Base-by-base conservation (phyloP, 53 echinoderm and acorn worm genomes). In the Mesocentrotus franciscanus region DNA sequence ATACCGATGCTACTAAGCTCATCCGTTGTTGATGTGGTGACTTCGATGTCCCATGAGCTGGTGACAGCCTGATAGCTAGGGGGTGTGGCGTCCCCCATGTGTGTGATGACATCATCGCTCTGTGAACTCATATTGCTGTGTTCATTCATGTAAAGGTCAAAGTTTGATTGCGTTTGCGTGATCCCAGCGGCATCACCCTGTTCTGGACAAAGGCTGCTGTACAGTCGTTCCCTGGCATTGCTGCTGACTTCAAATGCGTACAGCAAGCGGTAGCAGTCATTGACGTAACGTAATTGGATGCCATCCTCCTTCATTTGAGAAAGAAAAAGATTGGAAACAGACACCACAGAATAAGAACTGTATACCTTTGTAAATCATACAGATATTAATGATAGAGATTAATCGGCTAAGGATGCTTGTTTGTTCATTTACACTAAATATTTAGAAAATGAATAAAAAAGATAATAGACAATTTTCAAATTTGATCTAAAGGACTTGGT, bases 211-310 rank as follows among this genome's bases (percentile, higher is more conserved):
- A 94, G 87, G 32, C 95, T 94, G 95, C 95, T 64, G 95, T 94
- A 94, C 9, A 94, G 95, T 11, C 71, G 85, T 66, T 94, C 95
- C 39, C 95, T 64, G 29, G 95, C 95, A 33, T 94, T 61, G 35
- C 85, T 36, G 2, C 62, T 68, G 13, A 95, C 94, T 87, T 99
- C 99, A 96, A 99, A 97, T 57, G 99, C 99, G 71, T 99, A 99
- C 55, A 99, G 95, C 17, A 98, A 89, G 39, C 99, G 97, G 96
- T 96, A 99, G 72, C 96, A 92, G 85, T 97, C 97, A 74, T 99
- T 98, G 76, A 99, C 96, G 87, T 97, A 99, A 36, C 97, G 95
- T 35, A 99, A 90, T 58, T 99, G 99, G 18, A 97, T 94, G 1
- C 96, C 96, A 94, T 99, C 97, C 96, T 99, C 99, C 99, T 99